A percentile compares a stretch with the other conserved stretches of the same genome.
Evolutionary conservation across 2,888 invertebrate species (phyloP).

Genomic region (Trypoxylon attenuatum): DNA sequence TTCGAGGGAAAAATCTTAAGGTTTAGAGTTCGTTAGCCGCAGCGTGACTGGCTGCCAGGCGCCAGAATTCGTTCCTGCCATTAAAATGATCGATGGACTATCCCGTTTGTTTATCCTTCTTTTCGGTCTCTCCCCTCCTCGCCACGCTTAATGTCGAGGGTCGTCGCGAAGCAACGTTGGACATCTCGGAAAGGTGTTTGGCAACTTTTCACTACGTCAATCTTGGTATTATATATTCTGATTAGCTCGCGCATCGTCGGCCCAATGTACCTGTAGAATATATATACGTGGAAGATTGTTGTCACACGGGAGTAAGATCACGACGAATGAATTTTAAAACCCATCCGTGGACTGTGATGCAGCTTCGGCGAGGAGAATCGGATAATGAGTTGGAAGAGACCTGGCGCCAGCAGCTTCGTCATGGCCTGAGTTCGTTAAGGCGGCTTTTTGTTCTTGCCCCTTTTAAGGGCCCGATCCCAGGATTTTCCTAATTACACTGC

Average conservation of each 20-base stretch:
- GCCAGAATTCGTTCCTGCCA: conserved; percentile 54
- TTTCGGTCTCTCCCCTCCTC: conserved; percentile 26
- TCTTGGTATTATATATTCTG: no score
- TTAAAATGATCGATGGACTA: conserved; percentile 64
- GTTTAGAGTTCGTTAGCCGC: conserved; percentile 3
- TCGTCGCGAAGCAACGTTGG: neutral
- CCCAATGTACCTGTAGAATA: neutral
- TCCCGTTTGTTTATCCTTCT: conserved; percentile 59
- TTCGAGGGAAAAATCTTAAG: neutral
- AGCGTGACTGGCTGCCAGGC: conserved; percentile 17
- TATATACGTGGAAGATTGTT: neutral
- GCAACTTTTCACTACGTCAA: neutral
- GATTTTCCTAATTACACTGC: conserved; percentile 31
- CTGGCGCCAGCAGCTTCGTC: conserved; percentile 70
- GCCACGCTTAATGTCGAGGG: conserved; percentile 31
- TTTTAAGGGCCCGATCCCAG: conserved; percentile 29
- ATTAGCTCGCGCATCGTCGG: no score
- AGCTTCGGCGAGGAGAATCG: conserved; percentile 66
- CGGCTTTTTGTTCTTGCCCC: conserved; percentile 46
- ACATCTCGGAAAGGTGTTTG: neutral
- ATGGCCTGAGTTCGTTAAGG: conserved; percentile 62
- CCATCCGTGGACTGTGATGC: conserved; percentile 38
- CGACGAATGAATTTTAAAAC: conserved; percentile 23
- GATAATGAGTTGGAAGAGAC: conserved; percentile 68
- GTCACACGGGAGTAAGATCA: neutral